Base-by-base conservation (phyloP, 2,113 vertebrate species). In the Megalops atlanticus region DNA sequence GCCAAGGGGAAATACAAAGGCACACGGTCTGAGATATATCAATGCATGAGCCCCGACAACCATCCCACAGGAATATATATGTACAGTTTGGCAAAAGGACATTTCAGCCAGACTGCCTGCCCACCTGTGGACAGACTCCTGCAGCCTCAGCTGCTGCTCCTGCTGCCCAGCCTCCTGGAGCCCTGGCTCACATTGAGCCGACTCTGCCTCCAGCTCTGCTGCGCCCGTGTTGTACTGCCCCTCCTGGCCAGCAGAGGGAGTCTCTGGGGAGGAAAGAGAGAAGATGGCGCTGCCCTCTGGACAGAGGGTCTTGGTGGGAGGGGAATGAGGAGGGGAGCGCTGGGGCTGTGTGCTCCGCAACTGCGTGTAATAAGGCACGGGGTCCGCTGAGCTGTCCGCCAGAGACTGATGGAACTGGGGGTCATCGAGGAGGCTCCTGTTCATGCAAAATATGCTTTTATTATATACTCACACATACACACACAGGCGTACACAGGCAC, bases 391-490 rank as follows among this genome's bases (percentile, higher is more conserved):
- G 18, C 80, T 85, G 73, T 87, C 87, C 33, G 71, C 36, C 79
- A 96, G 83, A 33, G 87, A 80, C 3, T 92, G 84, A 0, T 93
- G 92, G 80, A 98, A 97, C 79, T 88, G 86, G 41, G 88, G 81
- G 11, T 96, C 94, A 49, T 96, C 94, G 76, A 98, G 86, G 36
- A 97, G 87, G 58, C 87, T 90, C 58, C 97, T 99, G 82, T 35
- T 64, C 33, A 64, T 27, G 7, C 87, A 18, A 82, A 72, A 80
- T 43, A 47, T 27, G 18, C 4, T 49, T 31, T 7, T 43, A 43
- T 75, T 75, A 43, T 38, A 75, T 14, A 45, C n/a, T 36, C 11
- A 45, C 3, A 64, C 14, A 77, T 4, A 64, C 12, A 81, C n/a
- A 49, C 31, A 49, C 8, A 52, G n/a, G n/a, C n/a, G n/a, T n/a